Percentiles rank a stretch among this genome's conserved stretches.
These are phyloP conservation scores for Sialis fuliginosa DNA, from an alignment of 2,888 invertebrate species.

Conservation along the genomic window DNA sequence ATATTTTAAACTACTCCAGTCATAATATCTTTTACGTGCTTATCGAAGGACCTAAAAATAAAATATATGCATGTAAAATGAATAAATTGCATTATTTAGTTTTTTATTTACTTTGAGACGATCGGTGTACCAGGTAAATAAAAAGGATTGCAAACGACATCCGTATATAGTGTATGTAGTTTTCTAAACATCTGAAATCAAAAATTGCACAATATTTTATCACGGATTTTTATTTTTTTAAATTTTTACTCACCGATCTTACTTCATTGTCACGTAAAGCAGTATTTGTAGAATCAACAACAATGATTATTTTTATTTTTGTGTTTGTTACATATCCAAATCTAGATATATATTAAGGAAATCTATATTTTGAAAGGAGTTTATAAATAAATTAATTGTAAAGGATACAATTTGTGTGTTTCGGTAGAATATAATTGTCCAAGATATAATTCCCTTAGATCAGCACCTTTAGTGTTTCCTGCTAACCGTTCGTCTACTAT, in stretches of 20 bases:
- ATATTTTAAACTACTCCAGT: slow-evolving; percentile 12
- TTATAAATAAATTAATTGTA: slow-evolving; percentile 13
- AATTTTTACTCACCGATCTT: slow-evolving; percentile 45
- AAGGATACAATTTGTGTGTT: slow-evolving; percentile 82
- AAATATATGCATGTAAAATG: not conserved
- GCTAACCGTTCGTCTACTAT: slow-evolving; percentile 75
- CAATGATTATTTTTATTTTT: slow-evolving; percentile 83
- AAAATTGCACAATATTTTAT: not conserved
- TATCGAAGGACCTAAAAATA: slow-evolving; percentile 36
- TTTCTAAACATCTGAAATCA: slow-evolving; percentile 61
- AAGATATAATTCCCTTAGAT: slow-evolving; percentile 76
- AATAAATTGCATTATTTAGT: slow-evolving; percentile 1
- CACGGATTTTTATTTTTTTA: slow-evolving; percentile 1
- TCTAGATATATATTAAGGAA: slow-evolving; percentile 24
- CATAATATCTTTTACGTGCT: slow-evolving; percentile 42
- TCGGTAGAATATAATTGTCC: slow-evolving; percentile 87
- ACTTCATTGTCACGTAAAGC: slow-evolving; percentile 87
- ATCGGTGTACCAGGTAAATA: slow-evolving; percentile 85
- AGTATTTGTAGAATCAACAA: slow-evolving; percentile 78
- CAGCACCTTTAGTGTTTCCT: slow-evolving; percentile 42
- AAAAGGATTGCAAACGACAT: slow-evolving; percentile 93
- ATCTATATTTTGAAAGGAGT: slow-evolving; percentile 4
- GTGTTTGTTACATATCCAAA: slow-evolving; percentile 97
- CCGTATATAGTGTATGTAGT: slow-evolving; percentile 81
- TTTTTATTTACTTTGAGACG: slow-evolving; percentile 54